Conservation (phyloP, 2,797 vertebrate genomes). For the Meda fulgida region DNA sequence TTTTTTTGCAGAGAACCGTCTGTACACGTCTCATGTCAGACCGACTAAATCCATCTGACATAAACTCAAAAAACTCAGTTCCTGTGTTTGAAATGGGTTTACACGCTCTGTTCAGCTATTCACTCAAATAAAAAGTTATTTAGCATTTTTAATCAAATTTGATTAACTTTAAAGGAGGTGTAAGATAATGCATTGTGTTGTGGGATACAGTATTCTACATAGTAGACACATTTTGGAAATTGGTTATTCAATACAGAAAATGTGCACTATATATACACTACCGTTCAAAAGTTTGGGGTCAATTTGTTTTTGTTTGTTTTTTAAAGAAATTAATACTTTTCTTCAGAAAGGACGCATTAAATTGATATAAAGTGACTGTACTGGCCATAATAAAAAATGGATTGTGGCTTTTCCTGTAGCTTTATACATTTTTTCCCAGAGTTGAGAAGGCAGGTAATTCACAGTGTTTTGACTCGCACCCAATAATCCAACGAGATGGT, state of each 20-base stretch:
- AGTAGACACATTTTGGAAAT: neutral
- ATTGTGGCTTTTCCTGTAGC: too few relatives aligned
- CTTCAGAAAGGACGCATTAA: too few relatives aligned
- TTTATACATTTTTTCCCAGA: too few relatives aligned
- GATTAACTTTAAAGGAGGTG: neutral
- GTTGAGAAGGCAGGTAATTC: too few relatives aligned
- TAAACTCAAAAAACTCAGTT: neutral
- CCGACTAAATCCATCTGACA: constrained; percentile 25
- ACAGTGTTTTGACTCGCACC: too few relatives aligned
- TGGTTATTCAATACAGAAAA: neutral
- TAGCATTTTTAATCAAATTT: neutral
- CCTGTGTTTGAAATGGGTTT: neutral
- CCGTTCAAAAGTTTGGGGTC: too few relatives aligned
- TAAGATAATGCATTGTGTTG: neutral
- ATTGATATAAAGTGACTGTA: too few relatives aligned
- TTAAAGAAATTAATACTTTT: too few relatives aligned
- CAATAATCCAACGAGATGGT: too few relatives aligned
- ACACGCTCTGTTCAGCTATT: neutral
- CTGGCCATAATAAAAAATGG: too few relatives aligned
- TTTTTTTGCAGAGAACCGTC: constrained; percentile 21
- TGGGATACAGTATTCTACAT: neutral
- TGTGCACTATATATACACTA: neutral
- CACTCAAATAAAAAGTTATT: neutral
- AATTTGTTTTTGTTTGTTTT: too few relatives aligned
- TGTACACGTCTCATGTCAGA: constrained; percentile 7